Conservation (phyloP, 2,797 vertebrate species). For the Salarias fasciatus region DNA sequence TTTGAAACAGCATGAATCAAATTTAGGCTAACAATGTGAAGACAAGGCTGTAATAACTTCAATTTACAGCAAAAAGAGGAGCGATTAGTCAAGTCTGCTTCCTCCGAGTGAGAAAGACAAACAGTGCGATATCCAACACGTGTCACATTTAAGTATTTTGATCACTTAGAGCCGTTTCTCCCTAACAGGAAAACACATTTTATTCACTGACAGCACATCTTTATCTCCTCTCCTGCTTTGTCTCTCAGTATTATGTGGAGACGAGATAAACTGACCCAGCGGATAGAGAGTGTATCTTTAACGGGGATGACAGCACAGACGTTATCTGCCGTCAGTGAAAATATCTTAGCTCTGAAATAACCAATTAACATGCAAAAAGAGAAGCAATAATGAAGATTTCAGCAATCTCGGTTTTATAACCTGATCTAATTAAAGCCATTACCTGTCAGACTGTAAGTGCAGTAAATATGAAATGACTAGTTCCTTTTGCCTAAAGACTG, state of each 20-base stretch:
- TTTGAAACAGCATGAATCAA: constrained; percentile 25
- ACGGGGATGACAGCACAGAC: constrained; percentile 15
- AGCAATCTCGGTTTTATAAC: constrained; percentile 2
- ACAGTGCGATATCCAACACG: constrained; percentile 39
- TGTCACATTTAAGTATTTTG: constrained; percentile 40
- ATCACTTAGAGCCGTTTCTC: constrained; percentile 47
- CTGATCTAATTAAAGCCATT: not conserved
- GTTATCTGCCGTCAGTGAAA: constrained; percentile 34
- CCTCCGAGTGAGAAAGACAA: constrained; percentile 34
- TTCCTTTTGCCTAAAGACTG: too few species aligned
- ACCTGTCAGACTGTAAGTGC: not conserved
- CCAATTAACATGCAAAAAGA: constrained; percentile 25
- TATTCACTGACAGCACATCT: constrained; percentile 54
- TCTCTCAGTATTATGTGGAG: constrained; percentile 32
- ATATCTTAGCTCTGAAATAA: constrained; percentile 25
- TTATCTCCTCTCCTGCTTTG: constrained; percentile 49
- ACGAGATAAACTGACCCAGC: constrained; percentile 48
- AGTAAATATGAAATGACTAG: too few species aligned
- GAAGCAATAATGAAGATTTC: constrained; percentile 7
- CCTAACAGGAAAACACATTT: constrained; percentile 45
- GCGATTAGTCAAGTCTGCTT: constrained; percentile 36
- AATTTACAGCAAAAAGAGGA: constrained; percentile 28
- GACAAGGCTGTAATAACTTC: constrained; percentile 22
- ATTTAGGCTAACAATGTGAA: constrained; percentile 32
- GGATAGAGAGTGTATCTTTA: constrained; percentile 28